These are phyloP conservation scores for Coptodon bakossiorum DNA, from an alignment of 2,113 vertebrate species.

Conservation along the genomic window DNA sequence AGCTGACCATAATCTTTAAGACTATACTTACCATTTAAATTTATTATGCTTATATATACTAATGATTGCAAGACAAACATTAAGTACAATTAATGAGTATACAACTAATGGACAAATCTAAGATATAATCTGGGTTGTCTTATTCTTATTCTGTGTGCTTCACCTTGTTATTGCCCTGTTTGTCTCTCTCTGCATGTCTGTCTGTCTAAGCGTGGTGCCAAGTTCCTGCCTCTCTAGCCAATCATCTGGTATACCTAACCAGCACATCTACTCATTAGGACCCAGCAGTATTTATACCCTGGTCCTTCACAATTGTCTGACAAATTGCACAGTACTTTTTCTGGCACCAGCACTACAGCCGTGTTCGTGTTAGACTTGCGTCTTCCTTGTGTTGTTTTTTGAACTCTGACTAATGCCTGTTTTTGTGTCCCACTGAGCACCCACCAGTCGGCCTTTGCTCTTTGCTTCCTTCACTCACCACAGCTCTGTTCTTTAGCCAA, in stretches of 20 bases:
- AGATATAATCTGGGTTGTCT: background rate
- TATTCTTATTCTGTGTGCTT: background rate
- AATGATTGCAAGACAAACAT: background rate
- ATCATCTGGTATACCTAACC: background rate
- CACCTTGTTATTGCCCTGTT: background rate
- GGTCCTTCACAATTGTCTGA: background rate
- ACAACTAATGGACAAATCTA: background rate
- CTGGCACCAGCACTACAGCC: background rate
- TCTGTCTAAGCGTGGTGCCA: background rate
- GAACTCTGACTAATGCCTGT: background rate
- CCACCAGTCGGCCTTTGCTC: background rate
- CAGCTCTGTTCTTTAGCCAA: background rate
- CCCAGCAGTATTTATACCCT: background rate
- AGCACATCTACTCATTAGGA: background rate
- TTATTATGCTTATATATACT: background rate
- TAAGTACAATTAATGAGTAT: background rate
- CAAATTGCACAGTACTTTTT: background rate
- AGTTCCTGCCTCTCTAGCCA: background rate
- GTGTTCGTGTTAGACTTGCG: background rate
- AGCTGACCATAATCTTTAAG: background rate
- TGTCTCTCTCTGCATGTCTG: background rate
- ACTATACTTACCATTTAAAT: background rate
- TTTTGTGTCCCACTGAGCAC: background rate
- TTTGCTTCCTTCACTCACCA: background rate
- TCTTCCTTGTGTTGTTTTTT: background rate